Conservation (phyloP, 1,140 invertebrate species). For the Heliconius hermathena region DNA sequence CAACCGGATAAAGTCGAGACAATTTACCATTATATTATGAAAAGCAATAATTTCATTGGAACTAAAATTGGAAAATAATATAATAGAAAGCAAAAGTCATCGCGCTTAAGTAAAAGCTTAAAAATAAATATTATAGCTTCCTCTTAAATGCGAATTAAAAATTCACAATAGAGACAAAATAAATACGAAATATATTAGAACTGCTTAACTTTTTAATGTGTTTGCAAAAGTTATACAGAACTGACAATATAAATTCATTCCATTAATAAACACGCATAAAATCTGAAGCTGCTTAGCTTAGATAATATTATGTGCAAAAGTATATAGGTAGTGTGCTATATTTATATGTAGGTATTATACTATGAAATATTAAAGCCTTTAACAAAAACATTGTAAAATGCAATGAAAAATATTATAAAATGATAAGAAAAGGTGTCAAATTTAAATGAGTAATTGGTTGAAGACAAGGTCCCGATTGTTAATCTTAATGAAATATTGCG, state of each 20-base stretch:
- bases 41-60: not conserved
- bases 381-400: no score
- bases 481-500: no score
- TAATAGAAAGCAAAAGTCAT: not conserved
- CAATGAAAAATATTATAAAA: no score
- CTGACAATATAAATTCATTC: not conserved
- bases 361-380: no score
- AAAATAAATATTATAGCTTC: not conserved
- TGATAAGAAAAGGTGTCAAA: no score
- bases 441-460: no score
- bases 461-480: no score
- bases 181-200: not conserved
- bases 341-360: no score
- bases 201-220: conserved; percentile 3
- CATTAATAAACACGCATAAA: not conserved
- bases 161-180: not conserved
- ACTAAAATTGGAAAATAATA: not conserved
- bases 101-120: not conserved
- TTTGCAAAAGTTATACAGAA: conserved; percentile 4
- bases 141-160: not conserved
- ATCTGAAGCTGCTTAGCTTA: not conserved
- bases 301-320: not conserved
- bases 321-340: no score
- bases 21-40: not conserved
- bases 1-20: no score